Percentiles rank a stretch among this genome's conserved stretches.
Evolutionary conservation across 2,888 invertebrate species (phyloP).

Genomic region (Erynnis tages): DNA sequence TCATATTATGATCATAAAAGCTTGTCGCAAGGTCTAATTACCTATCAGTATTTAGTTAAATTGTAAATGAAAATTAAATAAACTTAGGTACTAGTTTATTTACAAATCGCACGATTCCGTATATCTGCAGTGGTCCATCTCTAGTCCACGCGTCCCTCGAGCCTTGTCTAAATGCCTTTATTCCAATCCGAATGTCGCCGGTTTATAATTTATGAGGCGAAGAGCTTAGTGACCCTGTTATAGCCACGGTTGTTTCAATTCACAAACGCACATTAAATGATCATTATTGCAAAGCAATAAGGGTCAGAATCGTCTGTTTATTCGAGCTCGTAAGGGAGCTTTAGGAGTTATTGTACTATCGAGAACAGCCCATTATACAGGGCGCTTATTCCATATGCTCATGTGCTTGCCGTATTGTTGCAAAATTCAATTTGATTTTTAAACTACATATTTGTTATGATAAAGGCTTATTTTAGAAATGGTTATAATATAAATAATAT

Average conservation of each 20-base stretch:
- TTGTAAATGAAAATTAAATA: too few relatives aligned
- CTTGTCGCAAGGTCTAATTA: too few relatives aligned
- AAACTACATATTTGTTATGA: too few relatives aligned
- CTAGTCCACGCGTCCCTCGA: constrained; percentile 34
- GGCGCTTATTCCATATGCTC: constrained; percentile 31
- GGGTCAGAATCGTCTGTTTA: constrained; percentile 1
- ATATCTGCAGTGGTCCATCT: neutral
- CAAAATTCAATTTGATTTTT: too few relatives aligned
- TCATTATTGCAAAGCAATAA: neutral
- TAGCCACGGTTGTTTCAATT: constrained; percentile 33
- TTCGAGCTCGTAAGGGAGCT: neutral
- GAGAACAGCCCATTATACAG: constrained; percentile 37
- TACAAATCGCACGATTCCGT: too few relatives aligned
- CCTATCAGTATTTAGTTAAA: too few relatives aligned
- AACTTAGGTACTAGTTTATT: too few relatives aligned
- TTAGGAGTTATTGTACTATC: constrained; percentile 52
- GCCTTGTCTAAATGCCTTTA: constrained; percentile 54
- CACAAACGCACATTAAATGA: neutral
- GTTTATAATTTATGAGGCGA: constrained; percentile 62
- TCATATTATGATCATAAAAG: too few relatives aligned
- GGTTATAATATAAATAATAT: too few relatives aligned
- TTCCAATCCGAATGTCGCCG: constrained; percentile 61
- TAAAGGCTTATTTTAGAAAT: too few relatives aligned
- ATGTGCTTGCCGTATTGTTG: constrained; percentile 15
- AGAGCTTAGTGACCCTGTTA: constrained; percentile 54